Base-by-base conservation (phyloP, 2,797 vertebrate species). In the Molossus alvarezi region DNA sequence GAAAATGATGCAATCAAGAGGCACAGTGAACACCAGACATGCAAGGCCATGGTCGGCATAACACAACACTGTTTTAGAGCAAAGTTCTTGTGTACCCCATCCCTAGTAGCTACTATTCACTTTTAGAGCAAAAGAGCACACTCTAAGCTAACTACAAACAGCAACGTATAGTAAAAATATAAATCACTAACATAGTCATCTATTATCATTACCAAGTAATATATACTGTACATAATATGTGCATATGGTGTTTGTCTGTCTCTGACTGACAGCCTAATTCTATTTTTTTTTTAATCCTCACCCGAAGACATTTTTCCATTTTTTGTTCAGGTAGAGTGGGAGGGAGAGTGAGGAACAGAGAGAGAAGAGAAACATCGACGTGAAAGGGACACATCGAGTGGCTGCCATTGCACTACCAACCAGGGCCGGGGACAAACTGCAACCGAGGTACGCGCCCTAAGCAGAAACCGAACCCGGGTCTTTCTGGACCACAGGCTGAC, bases 221-320 rank as follows among this genome's bases (percentile, higher is more conserved):
- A 55, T 57, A 12, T 55, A 55, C 10, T 55, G 18, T 55, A 33
- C 18, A 21, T 13, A 55, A 55, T 33, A 33, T 33, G 51, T 77
- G 53, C 53, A 80, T 37, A 41, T 41, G 55, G n/a, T 41, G 58
- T 80, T 80, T 58, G 55, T 58, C 76, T 58, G 58, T 80, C 76
- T 58, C 55, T 80, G 76, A 80, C 55, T 58, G 21, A 97, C 96
- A 97, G 48, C 88, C 69, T 97, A 71, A 58, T 97, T 96, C 95
- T 97, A 33, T 33, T 33, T 33, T 33, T 33, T 33, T 33, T 33
- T 33, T 33, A 33, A 33, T 33, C 33, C 33, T 33, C 33, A 33
- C 33, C 33, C 33, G 33, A 33, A 33, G 33, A 33, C 33, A 33
- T 33, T 33, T 33, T 33, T 33, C 33, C 33, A 33, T 33, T 33